Base-by-base conservation (phyloP, 2,113 vertebrate species). In the Heterochromis multidens region DNA sequence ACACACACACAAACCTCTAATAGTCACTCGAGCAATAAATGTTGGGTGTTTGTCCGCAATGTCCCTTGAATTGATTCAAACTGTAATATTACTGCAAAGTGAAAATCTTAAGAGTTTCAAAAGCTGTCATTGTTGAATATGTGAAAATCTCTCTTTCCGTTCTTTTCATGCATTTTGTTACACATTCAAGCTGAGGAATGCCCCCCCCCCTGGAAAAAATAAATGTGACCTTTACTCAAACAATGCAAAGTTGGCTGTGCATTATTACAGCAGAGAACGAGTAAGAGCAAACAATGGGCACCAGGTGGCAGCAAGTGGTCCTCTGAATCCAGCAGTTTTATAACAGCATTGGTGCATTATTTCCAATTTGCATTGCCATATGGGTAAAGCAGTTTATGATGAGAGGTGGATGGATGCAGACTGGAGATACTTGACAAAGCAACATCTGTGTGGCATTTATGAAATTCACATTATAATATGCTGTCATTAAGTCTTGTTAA, bases 201-300 rank as follows among this genome's bases (percentile, higher is more conserved):
- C 2, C 23, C 77, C 21, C 70, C 83, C 74, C 88, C 89, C 82
- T 83, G 87, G 80, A 94, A 82, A 91, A 25, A 96, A 96, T 96
- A 96, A 96, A 96, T 67, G 82, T 90, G 81, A 89, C 74, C 74
- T 94, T 94, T 87, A 89, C 88, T 88, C 54, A 81, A 89, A 89
- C 49, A 13, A 57, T 12, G 23, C 52, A 16, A 9, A 60, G 60
- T 82, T n/a, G 12, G 31, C 81, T 85, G 62, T 83, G 33, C 52
- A 87, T 87, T 76, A 31, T 83, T 88, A 17, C 16, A 65, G 29
- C 6, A 59, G 4, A 31, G 10, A 35, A 16, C 2, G 14, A 8
- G 78, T 14, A 74, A 6, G 21, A 54, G 23, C 59, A 78, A 25
- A n/a, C 1, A 8, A 21, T 23, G 57, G 40, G 2, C 94, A 89